phyloP scores from a whole-genome alignment of 2,888 invertebrate species.

The Eutolmus rufibarbis region DNA sequence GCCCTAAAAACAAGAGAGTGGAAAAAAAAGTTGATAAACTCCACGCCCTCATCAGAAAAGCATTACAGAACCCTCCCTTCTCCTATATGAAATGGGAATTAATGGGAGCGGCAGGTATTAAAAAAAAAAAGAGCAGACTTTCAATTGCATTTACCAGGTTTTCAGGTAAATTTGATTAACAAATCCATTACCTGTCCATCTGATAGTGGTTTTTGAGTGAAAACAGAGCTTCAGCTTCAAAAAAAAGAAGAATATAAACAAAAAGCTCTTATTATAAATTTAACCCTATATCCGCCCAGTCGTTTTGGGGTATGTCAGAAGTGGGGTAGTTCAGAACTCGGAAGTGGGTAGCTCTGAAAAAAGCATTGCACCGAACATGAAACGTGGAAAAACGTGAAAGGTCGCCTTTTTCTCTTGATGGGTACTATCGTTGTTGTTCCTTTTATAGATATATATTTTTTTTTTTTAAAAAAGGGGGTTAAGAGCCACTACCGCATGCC shows the following conservation, averaged over 20 bases:
- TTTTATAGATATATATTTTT: background rate
- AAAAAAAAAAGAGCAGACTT: background rate
- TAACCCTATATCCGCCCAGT: background rate
- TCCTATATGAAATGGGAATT: background rate
- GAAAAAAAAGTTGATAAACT: background rate
- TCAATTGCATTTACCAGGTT: background rate
- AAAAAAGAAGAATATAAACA: background rate
- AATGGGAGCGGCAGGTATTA: background rate
- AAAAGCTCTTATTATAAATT: background rate
- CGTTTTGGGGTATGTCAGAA: background rate
- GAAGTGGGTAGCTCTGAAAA: background rate
- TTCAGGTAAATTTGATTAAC: background rate
- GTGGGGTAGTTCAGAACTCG: background rate
- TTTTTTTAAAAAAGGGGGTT: background rate
- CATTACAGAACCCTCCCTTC: background rate
- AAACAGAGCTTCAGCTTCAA: background rate
- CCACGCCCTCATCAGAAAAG: background rate
- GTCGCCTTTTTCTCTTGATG: background rate
- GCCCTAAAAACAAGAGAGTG: background rate
- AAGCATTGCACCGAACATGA: background rate
- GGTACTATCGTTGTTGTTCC: background rate
- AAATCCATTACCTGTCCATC: background rate
- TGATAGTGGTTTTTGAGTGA: background rate
- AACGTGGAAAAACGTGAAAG: background rate
- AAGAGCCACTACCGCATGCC: background rate